Conservation (phyloP, 2,888 invertebrate species). For the Pterostichus niger region DNA sequence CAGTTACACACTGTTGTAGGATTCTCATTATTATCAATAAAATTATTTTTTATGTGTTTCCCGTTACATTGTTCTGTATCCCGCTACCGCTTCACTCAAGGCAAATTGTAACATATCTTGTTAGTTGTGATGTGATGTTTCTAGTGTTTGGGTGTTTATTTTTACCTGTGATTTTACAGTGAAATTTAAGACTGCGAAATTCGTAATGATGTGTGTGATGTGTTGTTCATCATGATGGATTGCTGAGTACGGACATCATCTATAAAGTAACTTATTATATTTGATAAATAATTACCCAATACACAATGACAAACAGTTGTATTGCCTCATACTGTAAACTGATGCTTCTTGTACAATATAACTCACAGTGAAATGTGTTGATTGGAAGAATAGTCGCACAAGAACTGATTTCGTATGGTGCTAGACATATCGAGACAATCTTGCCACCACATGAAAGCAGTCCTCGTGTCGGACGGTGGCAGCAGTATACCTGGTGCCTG, state of each 20-base stretch:
- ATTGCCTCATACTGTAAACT: constrained; percentile 28
- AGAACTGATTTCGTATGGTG: constrained; percentile 85
- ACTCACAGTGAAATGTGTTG: not conserved
- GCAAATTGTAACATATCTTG: no score
- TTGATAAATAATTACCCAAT: not conserved
- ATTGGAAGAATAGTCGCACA: constrained; percentile 69
- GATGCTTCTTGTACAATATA: not conserved
- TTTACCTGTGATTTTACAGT: no score
- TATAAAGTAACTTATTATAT: no score
- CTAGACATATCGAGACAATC: constrained; percentile 81
- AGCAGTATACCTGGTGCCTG: not conserved
- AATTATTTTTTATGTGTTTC: constrained; percentile 43
- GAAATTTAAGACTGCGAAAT: no score
- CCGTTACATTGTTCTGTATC: no score
- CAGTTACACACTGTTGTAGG: constrained; percentile 29
- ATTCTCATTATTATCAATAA: constrained; percentile 57
- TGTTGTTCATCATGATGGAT: no score
- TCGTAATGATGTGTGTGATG: no score
- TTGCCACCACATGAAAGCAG: constrained; percentile 85
- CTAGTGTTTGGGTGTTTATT: no score
- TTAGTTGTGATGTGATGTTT: no score
- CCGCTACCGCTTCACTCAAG: no score
- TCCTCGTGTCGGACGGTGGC: constrained; percentile 77
- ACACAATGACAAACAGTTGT: constrained; percentile 28
- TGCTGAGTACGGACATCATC: no score